Conservation (phyloP, 1,140 invertebrate species). For the Gonioctena quinquepunctata region DNA sequence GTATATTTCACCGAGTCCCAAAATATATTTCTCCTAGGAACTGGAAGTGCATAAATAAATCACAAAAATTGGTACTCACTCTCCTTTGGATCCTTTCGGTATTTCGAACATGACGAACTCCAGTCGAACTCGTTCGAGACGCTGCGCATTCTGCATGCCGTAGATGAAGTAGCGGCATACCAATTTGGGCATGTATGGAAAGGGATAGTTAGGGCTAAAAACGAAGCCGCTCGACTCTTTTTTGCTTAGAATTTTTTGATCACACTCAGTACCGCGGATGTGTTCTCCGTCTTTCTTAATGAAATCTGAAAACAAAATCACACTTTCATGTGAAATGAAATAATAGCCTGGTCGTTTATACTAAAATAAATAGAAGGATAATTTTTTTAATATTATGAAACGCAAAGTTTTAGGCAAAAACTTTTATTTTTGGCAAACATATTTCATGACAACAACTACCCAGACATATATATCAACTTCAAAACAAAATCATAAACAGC, state of each 20-base stretch:
- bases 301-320: constrained; percentile 74
- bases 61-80: constrained; percentile 66
- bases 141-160: constrained; percentile 92
- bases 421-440: too few species aligned
- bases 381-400: too few species aligned
- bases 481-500: too few species aligned
- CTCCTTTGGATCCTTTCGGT: constrained; percentile 74
- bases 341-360: too few species aligned
- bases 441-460: too few species aligned
- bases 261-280: constrained; percentile 94
- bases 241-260: constrained; percentile 93
- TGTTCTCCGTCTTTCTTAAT: constrained; percentile 91
- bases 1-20: too few species aligned
- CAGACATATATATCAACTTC: too few species aligned
- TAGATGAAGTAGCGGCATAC: constrained; percentile 98
- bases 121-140: constrained; percentile 89
- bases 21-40: too few species aligned
- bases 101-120: constrained; percentile 90
- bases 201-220: constrained; percentile 94
- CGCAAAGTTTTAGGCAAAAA: too few species aligned
- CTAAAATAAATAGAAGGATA: too few species aligned
- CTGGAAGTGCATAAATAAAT: too few species aligned
- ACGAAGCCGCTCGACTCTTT: constrained; percentile 89
- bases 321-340: background rate
- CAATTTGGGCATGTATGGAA: constrained; percentile 90